Percentiles rank a stretch among this genome's conserved stretches.
Conservation (phyloP, 2,113 vertebrate genomes). For the Clarias magur region DNA sequence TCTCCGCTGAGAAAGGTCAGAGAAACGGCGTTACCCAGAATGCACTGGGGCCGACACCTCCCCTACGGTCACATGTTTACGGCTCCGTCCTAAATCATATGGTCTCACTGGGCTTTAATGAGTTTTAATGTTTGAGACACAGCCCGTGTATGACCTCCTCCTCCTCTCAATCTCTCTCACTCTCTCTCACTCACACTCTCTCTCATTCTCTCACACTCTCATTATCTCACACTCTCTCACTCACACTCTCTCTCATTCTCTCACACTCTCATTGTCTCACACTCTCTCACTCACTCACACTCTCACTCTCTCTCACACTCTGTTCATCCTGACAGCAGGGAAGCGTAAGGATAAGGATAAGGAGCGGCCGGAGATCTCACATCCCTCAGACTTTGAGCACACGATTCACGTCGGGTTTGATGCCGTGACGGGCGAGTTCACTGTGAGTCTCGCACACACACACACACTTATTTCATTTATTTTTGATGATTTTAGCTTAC, state of each 20-base stretch:
- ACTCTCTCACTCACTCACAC: too few species aligned
- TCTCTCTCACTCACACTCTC: neutral
- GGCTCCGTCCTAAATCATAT: neutral
- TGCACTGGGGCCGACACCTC: neutral
- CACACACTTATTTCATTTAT: neutral
- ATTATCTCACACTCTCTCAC: too few species aligned
- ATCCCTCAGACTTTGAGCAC: constrained; percentile 95
- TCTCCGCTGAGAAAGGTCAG: constrained; percentile 90
- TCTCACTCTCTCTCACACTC: neutral
- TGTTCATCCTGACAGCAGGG: constrained; percentile 74
- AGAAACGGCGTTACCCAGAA: neutral
- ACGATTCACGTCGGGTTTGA: constrained; percentile 98
- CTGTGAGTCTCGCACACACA: constrained; percentile 75
- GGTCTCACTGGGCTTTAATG: neutral
- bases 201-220: neutral
- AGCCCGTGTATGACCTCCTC: neutral
- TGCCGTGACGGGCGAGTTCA: constrained; percentile 96
- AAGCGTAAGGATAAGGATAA: constrained; percentile 94
- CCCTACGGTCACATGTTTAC: neutral
- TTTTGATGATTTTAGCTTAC: too few species aligned
- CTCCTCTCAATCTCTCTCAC: neutral
- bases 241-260: too few species aligned
- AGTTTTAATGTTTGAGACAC: neutral
- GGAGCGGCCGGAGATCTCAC: constrained; percentile 95
- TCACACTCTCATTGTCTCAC: too few species aligned